These are phyloP conservation scores for Drosophila sordidapex DNA, from an alignment of 2,888 invertebrate species.

Conservation along the genomic window DNA sequence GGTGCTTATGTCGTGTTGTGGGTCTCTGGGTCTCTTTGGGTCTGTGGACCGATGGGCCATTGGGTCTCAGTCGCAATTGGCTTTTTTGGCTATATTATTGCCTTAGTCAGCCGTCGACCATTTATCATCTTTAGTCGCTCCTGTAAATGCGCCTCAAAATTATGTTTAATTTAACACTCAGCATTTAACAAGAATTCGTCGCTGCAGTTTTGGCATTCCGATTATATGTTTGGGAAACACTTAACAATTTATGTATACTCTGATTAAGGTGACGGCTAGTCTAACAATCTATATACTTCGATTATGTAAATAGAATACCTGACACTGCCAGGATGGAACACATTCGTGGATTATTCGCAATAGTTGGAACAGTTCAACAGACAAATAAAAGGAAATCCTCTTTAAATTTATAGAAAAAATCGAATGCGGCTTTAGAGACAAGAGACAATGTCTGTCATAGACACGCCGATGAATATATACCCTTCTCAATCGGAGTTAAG, in stretches of 20 bases:
- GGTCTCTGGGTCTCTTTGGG: slow-evolving; percentile 7
- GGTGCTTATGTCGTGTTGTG: slow-evolving; percentile 1
- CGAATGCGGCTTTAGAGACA: not conserved
- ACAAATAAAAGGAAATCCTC: rapidly evolving
- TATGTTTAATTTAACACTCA: slow-evolving; percentile 62
- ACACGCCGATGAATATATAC: not conserved
- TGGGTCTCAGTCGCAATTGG: slow-evolving; percentile 44
- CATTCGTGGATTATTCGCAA: too few relatives aligned
- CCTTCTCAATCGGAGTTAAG: not conserved
- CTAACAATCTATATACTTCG: not conserved
- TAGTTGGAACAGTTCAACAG: not conserved
- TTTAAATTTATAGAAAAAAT: not conserved
- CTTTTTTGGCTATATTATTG: slow-evolving; percentile 39
- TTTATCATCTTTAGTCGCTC: slow-evolving; percentile 70
- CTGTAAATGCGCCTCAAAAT: slow-evolving; percentile 62
- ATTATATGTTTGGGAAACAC: not conserved
- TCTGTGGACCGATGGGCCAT: slow-evolving; percentile 5
- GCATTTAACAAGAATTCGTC: slow-evolving; percentile 16
- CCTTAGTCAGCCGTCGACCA: slow-evolving; percentile 47
- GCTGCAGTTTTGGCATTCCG: not conserved
- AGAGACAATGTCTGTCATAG: not conserved
- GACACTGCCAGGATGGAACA: not conserved
- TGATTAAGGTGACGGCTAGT: not conserved
- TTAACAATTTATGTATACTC: not conserved
- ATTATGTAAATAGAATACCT: not conserved